Evolutionary conservation across 2,797 vertebrate genomes (phyloP).

Genomic region (Lacerta bilineata): DNA sequence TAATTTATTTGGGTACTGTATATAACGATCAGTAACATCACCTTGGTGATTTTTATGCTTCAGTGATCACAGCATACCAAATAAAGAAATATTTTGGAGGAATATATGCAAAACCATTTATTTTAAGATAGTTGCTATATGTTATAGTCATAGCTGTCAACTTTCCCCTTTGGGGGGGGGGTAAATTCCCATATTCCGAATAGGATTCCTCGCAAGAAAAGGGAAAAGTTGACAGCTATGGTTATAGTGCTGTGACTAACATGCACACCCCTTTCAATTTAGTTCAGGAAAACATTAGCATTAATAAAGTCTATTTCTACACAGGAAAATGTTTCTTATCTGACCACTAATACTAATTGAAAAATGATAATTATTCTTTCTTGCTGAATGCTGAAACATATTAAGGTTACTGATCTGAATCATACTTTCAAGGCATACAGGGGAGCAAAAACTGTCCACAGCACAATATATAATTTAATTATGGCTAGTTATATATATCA

Average conservation of each 20-base stretch:
- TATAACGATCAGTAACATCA: constrained; percentile 44
- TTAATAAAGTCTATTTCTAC: constrained; percentile 41
- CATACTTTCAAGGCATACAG: constrained; percentile 66
- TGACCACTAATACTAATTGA: constrained; percentile 27
- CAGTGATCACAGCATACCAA: background rate
- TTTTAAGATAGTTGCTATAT: constrained; percentile 28
- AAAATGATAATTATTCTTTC: constrained; percentile 53
- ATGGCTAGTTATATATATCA: constrained; percentile 75
- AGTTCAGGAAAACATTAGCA: constrained; percentile 17
- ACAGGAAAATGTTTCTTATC: background rate
- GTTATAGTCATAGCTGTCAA: background rate
- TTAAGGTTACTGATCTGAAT: constrained; percentile 65
- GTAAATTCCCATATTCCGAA: too few relatives aligned
- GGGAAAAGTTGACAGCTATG: too few relatives aligned
- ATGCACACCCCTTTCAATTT: background rate
- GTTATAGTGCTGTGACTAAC: constrained; percentile 27
- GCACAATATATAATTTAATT: constrained; percentile 78
- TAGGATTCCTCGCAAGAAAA: too few relatives aligned
- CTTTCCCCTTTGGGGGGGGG: too few relatives aligned
- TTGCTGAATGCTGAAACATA: constrained; percentile 60
- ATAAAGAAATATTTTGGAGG: constrained; percentile 24
- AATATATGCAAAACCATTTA: constrained; percentile 17
- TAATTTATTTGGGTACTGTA: constrained; percentile 19
- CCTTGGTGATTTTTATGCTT: constrained; percentile 25
- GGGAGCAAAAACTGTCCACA: constrained; percentile 53